These are phyloP conservation scores for Sorex maritimensis DNA, from an alignment of 2,797 vertebrate genomes.

Conservation along the genomic window DNA sequence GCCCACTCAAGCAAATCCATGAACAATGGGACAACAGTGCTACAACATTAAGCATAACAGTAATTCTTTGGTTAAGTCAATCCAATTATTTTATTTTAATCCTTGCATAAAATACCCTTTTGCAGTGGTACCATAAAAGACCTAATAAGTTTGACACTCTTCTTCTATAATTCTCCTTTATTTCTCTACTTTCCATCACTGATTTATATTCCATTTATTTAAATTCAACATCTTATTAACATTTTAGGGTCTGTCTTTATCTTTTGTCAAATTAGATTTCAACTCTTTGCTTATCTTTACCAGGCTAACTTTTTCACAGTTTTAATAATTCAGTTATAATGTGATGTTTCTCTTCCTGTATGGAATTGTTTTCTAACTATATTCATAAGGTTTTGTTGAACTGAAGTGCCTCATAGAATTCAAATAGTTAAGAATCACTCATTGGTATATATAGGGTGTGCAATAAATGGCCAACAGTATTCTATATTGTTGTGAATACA, in stretches of 20 bases:
- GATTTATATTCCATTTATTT: not conserved
- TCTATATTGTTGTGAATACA: not conserved
- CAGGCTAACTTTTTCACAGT: not conserved
- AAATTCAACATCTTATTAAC: not conserved
- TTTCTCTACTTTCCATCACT: not conserved
- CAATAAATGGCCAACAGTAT: not conserved
- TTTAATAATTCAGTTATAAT: conserved; percentile 22
- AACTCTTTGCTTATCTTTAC: not conserved
- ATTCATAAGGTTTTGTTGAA: not conserved
- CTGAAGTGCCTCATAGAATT: not conserved
- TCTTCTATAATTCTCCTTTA: no score
- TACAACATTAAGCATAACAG: no score
- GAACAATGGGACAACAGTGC: no score
- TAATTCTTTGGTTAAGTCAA: not conserved
- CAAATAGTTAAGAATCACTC: not conserved
- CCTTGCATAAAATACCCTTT: not conserved
- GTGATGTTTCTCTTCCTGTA: not conserved
- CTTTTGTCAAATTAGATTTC: no score
- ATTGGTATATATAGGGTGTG: not conserved
- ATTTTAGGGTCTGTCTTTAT: not conserved
- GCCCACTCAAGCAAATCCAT: no score
- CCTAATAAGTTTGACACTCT: not conserved
- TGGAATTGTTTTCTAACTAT: not conserved
- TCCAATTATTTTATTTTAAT: not conserved
- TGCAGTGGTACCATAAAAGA: not conserved